These are phyloP conservation scores for Stigmatopora nigra DNA, from an alignment of 2,113 vertebrate species.

Conservation along the genomic window DNA sequence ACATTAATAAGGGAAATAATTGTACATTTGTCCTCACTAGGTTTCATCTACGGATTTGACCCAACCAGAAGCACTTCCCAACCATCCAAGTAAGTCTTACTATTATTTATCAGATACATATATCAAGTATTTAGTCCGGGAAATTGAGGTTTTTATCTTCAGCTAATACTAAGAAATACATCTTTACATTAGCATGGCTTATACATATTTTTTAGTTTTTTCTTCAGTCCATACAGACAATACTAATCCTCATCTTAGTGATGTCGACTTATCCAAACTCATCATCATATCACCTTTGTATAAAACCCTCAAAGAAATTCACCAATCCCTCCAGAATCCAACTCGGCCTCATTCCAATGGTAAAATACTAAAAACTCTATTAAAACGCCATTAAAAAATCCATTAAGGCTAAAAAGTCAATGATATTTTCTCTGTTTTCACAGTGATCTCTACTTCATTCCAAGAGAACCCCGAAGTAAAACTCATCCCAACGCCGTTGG, in stretches of 20 bases:
- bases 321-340: constrained; percentile 64
- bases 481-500: constrained; percentile 65
- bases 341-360: constrained; percentile 22
- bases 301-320: constrained; percentile 73
- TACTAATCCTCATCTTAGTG: constrained; percentile 56
- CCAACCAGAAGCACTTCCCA: constrained; percentile 36
- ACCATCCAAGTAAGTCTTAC: constrained; percentile 41
- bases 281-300: constrained; percentile 71
- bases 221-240: constrained; percentile 34
- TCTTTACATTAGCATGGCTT: too few relatives aligned
- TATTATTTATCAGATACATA: neutral
- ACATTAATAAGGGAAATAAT: neutral
- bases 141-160: too few relatives aligned
- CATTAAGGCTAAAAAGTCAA: neutral
- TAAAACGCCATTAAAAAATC: neutral
- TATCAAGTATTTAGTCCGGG: neutral
- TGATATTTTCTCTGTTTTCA: constrained; percentile 14
- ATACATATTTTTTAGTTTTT: neutral
- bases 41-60: constrained; percentile 55
- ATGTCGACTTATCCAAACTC: constrained; percentile 70
- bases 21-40: constrained; percentile 27
- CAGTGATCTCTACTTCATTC: constrained; percentile 18
- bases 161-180: neutral
- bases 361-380: constrained; percentile 7
- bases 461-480: constrained; percentile 24